Evolutionary conservation across 2,888 invertebrate genomes (phyloP).

Genomic region (Nomada ferruginata): DNA sequence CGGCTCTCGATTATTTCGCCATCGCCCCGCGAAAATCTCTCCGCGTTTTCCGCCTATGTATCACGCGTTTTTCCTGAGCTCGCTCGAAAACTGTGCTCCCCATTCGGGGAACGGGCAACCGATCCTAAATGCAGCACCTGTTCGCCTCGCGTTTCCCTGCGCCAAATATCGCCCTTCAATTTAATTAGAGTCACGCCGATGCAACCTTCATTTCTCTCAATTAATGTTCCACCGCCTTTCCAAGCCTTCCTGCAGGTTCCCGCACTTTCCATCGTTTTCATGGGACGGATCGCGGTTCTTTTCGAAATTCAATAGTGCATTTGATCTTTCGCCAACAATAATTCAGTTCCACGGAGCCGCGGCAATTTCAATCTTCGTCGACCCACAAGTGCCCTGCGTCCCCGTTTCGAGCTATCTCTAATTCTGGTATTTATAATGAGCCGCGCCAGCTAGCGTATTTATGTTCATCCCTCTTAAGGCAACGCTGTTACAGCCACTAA

Average conservation of each 20-base stretch:
- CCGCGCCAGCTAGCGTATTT: constrained; percentile 27
- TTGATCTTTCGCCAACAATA: too few relatives aligned
- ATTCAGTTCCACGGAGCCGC: neutral
- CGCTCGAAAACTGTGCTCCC: neutral
- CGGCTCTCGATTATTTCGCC: constrained; percentile 71
- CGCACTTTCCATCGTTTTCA: too few relatives aligned
- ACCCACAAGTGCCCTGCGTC: neutral
- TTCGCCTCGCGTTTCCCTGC: constrained; percentile 7
- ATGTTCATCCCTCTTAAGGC: constrained; percentile 45
- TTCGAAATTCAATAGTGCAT: too few relatives aligned
- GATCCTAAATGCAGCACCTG: neutral
- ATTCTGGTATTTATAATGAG: constrained; percentile 28
- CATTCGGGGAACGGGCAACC: neutral
- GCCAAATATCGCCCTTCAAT: constrained; percentile 12
- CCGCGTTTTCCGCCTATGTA: neutral
- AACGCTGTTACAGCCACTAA: constrained; percentile 38
- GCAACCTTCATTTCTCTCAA: constrained; percentile 5
- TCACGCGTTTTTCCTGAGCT: neutral
- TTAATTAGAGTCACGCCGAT: constrained; percentile 10
- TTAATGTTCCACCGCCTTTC: neutral
- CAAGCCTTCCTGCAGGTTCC: neutral
- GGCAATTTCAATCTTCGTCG: neutral
- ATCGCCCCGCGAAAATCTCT: constrained; percentile 53
- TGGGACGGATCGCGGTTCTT: too few relatives aligned
- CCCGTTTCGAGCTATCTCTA: neutral